Conservation (phyloP, 2,113 vertebrate species). For the Sylvia atricapilla region DNA sequence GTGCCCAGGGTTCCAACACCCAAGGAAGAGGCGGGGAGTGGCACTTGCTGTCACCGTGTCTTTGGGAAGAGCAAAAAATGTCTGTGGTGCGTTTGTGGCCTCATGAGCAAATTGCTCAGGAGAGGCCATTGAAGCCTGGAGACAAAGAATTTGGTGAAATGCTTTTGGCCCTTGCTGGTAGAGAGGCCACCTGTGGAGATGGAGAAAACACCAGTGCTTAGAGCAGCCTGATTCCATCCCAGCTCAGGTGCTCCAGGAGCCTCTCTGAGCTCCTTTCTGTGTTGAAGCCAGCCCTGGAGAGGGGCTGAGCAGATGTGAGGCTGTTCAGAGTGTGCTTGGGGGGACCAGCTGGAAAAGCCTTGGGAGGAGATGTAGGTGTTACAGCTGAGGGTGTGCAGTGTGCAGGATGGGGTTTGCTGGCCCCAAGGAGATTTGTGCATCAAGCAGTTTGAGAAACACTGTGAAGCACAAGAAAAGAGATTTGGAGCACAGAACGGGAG, state of each 20-base stretch:
- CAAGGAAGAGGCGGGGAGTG: background rate
- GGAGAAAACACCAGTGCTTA: rapidly evolving
- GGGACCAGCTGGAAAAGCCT: background rate
- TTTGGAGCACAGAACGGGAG: background rate
- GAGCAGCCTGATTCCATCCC: background rate
- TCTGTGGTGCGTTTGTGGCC: background rate
- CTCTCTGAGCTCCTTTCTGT: background rate
- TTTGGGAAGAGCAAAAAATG: background rate
- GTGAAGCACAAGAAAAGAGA: background rate
- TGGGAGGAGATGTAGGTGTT: background rate
- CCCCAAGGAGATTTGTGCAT: background rate
- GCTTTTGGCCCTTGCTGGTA: background rate
- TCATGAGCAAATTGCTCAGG: background rate
- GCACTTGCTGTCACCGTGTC: background rate
- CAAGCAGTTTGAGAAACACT: background rate
- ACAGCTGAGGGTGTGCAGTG: rapidly evolving
- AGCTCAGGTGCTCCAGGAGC: background rate
- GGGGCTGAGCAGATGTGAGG: background rate
- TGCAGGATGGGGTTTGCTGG: background rate
- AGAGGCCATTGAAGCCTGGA: background rate
- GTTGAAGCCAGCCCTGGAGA: background rate
- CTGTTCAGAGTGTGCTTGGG: background rate
- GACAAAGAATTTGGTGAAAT: background rate
- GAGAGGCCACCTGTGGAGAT: background rate
- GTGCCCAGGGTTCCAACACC: too few species aligned